Percentiles rank a stretch among this genome's conserved stretches.
Evolutionary conservation across 53 echinoderm and acorn worm genomes (phyloP).

Genomic region (Echinarachnius parma): DNA sequence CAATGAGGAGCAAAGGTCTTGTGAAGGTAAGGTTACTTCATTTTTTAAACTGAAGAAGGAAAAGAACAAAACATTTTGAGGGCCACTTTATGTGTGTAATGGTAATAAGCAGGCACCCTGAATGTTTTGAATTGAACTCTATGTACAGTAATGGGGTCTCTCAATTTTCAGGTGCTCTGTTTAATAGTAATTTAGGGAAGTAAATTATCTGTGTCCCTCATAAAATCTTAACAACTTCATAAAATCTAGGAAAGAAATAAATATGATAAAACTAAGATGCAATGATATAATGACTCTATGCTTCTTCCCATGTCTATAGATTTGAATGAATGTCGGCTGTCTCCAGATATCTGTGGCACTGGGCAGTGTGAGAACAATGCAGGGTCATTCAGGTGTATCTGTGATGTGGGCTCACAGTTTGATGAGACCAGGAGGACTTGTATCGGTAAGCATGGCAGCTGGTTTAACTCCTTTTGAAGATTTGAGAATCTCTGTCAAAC

Average conservation of each 20-base stretch:
- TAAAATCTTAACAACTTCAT: too few relatives aligned
- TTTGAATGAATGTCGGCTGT: slow-evolving; percentile 36
- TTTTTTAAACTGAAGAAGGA: neutral
- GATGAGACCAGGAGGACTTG: slow-evolving; percentile 42
- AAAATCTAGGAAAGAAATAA: too few relatives aligned
- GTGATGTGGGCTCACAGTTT: slow-evolving; percentile 32
- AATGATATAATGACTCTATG: too few relatives aligned
- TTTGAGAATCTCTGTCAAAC: too few relatives aligned
- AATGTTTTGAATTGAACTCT: neutral
- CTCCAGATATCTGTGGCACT: slow-evolving; percentile 46
- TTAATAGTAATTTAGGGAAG: too few relatives aligned
- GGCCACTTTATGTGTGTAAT: neutral
- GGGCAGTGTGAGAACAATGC: slow-evolving; percentile 52
- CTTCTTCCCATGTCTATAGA: slow-evolving; percentile 20
- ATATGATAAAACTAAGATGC: too few relatives aligned
- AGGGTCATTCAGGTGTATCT: slow-evolving; percentile 31
- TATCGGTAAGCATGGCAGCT: slow-evolving; percentile 19
- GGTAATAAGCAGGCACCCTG: neutral
- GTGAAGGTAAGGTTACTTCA: slow-evolving; percentile 50
- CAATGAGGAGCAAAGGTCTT: slow-evolving; percentile 49
- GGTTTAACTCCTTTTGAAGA: too few relatives aligned
- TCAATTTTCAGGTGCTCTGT: too few relatives aligned
- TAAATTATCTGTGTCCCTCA: too few relatives aligned
- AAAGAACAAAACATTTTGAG: neutral
- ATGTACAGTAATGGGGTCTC: neutral